Base-by-base conservation (phyloP, 2,888 invertebrate species). In the Spatulosminthurus flaviceps region DNA sequence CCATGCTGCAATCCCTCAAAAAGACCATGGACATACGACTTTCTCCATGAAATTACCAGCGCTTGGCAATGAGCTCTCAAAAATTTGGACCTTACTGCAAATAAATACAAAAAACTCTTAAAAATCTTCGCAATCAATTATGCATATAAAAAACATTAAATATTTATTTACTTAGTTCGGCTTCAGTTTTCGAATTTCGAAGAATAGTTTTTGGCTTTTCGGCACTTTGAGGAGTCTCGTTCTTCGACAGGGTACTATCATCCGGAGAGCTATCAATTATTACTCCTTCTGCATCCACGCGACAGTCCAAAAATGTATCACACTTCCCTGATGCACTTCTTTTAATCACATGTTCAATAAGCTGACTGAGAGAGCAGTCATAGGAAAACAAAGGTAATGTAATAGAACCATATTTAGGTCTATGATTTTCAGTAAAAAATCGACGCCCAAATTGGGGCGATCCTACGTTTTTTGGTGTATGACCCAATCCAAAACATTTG, bases 301-400 rank as follows among this genome's bases (percentile, higher is more conserved):
- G 88, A 80, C 89, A 89, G 86, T 91, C 90, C 81, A 90, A 89
- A 85, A 89, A 90, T 70, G 90, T 87, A 85, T 91, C 91, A 78
- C 88, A 86, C 13, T 87, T 86, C 1, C 87, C 86, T 13, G 86
- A 86, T 7, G 86, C 86, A 19, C 87, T 86, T 83, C 89, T 88
- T 76, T 87, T 88, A 5, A 90, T 87, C 60, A 90, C 88, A 0
- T 89, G 88, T 82, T 90, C 90, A n/a, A 91, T 90, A 43, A 92
- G 86, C 80, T 89, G 87, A 28, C 90, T 88, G 69, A 91, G 87
- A 0, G 91, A 90, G 86, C 92, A 92, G 86, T 92, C 92, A 86
- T 92, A 93, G n/a, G 92, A 89, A 86, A 92, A 93, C 78, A 93
- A 87, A 0, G 92, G 92, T 61, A 91, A 86, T 24, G 89, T 87